These are phyloP conservation scores for Limenitis camilla DNA, from an alignment of 2,888 invertebrate species.

Conservation along the genomic window DNA sequence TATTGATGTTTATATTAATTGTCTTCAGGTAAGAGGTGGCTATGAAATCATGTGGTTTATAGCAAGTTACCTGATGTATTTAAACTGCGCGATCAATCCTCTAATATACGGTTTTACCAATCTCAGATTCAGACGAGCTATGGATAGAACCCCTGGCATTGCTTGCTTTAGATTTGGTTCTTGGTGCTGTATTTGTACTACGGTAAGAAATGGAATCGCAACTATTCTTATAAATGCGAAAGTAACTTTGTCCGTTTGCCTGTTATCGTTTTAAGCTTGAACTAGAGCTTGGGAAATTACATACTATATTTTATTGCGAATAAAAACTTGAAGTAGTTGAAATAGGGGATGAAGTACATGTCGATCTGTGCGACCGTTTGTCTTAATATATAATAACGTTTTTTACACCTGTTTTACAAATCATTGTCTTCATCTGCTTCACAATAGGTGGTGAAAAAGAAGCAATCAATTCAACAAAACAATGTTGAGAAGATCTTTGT, in stretches of 20 bases:
- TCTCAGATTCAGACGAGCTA: conserved; percentile 79
- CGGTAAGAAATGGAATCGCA: conserved; percentile 33
- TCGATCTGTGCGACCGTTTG: too few relatives aligned
- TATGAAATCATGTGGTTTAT: conserved; percentile 78
- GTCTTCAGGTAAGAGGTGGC: conserved; percentile 65
- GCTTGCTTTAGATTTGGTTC: conserved; percentile 60
- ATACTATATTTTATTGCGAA: neutral
- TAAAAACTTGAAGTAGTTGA: too few relatives aligned
- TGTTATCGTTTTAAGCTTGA: too few relatives aligned
- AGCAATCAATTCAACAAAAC: conserved; percentile 34
- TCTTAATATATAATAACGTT: too few relatives aligned
- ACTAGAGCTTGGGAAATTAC: too few relatives aligned
- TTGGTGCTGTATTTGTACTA: conserved; percentile 57
- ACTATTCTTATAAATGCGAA: too few relatives aligned
- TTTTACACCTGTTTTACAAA: too few relatives aligned
- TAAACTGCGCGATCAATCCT: conserved; percentile 84
- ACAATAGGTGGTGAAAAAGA: conserved; percentile 37
- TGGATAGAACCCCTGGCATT: conserved; percentile 70
- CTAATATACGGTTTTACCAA: conserved; percentile 85
- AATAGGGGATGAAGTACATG: too few relatives aligned
- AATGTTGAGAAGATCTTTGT: conserved; percentile 60
- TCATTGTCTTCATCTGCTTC: too few relatives aligned
- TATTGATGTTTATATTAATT: neutral
- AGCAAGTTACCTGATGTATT: conserved; percentile 80
- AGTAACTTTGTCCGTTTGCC: too few relatives aligned